These are phyloP conservation scores for Adelognathus sp. DNA, from an alignment of 2,888 invertebrate genomes.

Conservation along the genomic window DNA sequence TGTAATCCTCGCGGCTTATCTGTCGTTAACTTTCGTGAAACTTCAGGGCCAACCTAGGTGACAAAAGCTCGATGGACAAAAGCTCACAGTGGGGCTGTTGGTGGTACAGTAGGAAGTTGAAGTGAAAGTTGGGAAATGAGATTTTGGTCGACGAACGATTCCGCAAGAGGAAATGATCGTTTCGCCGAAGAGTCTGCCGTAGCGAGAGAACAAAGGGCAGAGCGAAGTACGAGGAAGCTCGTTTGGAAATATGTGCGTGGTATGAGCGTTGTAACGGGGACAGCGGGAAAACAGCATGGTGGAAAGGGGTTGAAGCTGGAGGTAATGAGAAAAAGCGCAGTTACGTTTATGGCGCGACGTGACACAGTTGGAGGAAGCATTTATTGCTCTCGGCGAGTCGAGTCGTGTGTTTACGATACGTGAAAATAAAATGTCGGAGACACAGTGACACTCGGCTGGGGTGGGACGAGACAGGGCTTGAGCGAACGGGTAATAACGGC, in stretches of 20 bases:
- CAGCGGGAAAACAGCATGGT: not conserved
- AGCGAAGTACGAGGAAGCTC: constrained; percentile 14
- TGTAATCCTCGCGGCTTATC: constrained; percentile 43
- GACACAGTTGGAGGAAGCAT: not conserved
- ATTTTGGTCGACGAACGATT: constrained; percentile 14
- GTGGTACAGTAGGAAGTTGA: not conserved
- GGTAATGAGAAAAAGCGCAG: not conserved
- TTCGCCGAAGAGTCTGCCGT: not conserved
- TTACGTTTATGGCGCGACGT: not conserved
- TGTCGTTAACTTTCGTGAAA: constrained; percentile 41
- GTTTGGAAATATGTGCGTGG: not conserved
- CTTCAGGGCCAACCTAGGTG: not conserved
- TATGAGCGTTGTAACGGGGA: not conserved
- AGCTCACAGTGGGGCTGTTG: not conserved
- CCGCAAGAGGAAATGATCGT: constrained; percentile 21
- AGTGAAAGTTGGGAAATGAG: constrained; percentile 11
- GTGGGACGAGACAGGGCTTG: not conserved
- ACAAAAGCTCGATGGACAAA: not conserved
- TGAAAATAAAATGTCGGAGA: not conserved
- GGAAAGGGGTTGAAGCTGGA: not conserved
- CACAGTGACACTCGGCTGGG: not conserved
- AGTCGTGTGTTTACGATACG: not conserved
- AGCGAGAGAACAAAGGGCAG: not conserved
- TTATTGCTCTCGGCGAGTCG: not conserved
- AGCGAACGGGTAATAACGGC: not conserved